These are phyloP conservation scores for Manis crassicaudata DNA, from an alignment of 2,797 vertebrate species.

Conservation along the genomic window DNA sequence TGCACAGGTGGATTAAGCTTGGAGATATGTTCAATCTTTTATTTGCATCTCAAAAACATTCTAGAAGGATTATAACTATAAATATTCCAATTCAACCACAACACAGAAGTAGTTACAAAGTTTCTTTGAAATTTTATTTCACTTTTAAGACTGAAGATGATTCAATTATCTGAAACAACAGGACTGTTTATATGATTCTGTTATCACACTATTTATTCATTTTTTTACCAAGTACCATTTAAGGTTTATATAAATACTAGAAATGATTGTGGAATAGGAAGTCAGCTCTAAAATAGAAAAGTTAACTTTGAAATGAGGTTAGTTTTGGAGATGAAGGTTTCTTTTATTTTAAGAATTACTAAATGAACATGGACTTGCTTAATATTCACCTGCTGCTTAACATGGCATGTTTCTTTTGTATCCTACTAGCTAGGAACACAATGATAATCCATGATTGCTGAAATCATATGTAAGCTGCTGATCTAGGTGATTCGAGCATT, in stretches of 20 bases:
- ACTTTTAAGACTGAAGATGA: constrained; percentile 46
- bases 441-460: background rate
- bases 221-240: constrained; percentile 27
- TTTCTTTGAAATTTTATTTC: constrained; percentile 42
- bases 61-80: background rate
- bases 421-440: background rate
- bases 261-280: constrained; percentile 64
- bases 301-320: constrained; percentile 23
- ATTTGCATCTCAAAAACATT: background rate
- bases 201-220: background rate
- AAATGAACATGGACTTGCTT: background rate
- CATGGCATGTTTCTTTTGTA: background rate
- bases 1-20: background rate
- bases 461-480: background rate
- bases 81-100: background rate
- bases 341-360: constrained; percentile 49
- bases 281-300: constrained; percentile 61
- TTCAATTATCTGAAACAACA: constrained; percentile 57
- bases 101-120: constrained; percentile 31
- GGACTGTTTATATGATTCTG: constrained; percentile 13
- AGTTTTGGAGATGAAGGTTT: constrained; percentile 24
- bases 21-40: background rate
- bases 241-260: constrained; percentile 23
- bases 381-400: background rate
- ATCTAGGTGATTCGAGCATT: background rate